Evolutionary conservation across 2,797 vertebrate genomes (phyloP).

Genomic region (Sphenopsis melanotis): DNA sequence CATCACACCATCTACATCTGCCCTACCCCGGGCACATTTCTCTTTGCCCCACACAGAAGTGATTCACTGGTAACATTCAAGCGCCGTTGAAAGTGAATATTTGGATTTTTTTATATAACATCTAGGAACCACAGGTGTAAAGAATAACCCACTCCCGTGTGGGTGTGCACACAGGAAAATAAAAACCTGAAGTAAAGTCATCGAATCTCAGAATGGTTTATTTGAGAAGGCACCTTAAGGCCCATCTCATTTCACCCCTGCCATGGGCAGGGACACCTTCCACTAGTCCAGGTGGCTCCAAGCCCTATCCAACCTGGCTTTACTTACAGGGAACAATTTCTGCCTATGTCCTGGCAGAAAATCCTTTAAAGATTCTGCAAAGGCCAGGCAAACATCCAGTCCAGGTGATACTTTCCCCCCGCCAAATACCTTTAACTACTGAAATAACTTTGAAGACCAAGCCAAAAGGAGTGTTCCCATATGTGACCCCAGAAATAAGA

Average conservation of each 20-base stretch:
- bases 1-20: background rate
- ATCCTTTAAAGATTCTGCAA: background rate
- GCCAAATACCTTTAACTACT: background rate
- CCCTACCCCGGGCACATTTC: fast-evolving
- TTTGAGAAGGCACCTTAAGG: background rate
- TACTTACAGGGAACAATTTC: background rate
- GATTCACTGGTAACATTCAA: background rate
- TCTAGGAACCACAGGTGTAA: background rate
- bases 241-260: background rate
- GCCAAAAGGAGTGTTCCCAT: background rate
- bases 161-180: fast-evolving
- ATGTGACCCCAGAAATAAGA: background rate
- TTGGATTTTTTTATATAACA: background rate
- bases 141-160: fast-evolving
- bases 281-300: background rate
- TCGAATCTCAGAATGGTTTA: background rate
- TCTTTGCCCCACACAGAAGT: background rate
- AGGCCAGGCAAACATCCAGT: background rate
- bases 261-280: background rate
- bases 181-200: background rate
- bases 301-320: background rate
- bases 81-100: fast-evolving
- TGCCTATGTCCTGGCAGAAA: background rate
- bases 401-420: background rate
- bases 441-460: background rate